Base-by-base conservation (phyloP, 1,140 invertebrate species). In the Leptestheria dahalacensis region DNA sequence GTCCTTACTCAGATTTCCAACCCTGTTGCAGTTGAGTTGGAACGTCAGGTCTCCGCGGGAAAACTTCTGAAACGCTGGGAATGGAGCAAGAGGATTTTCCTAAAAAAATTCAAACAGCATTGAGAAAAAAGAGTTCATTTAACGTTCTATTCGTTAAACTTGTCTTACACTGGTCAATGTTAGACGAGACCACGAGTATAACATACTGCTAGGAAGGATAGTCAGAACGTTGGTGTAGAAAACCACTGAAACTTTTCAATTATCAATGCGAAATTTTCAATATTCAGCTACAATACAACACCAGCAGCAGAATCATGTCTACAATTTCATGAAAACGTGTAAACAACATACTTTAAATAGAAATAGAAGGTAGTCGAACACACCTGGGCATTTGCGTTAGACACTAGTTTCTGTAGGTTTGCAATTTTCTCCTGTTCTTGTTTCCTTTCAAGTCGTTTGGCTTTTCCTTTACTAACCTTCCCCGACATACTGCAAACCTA, bases 11-110 rank as follows among this genome's bases (percentile, higher is more conserved):
- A 80, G 64, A 60, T 77, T 64, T 48, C 55, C 67, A 1, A 75
- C 74, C 64, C 65, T 70, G 20, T 67, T 65, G 46, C 75, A 78
- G 47, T 66, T 66, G 9, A 82, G 63, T 10, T 67, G 64, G 15
- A 77, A 63, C 18, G 59, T 65, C 20, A 70, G 58, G 28, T 65
- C 69, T 62, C 72, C 68, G 48, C 66, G 65, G 12, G 61, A 61
- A 60, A 70, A 75, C n/a, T 64, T 68, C 29, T 69, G 60, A 54
- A 71, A 74, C 0, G 65, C 56, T 29, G 60, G 48, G n/a, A 67
- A 62, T n/a, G 59, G 26, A 10, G 70, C 28, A 26, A 69, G 50
- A 25, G 67, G 68, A 55, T 69, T 62, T n/a, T 57, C 51, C 66
- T 66, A 29, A 12, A 54, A 28, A n/a, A 46, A 26, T 53, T 59